Evolutionary conservation across 2,113 vertebrate species (phyloP).

Genomic region (Perccottus glenii): DNA sequence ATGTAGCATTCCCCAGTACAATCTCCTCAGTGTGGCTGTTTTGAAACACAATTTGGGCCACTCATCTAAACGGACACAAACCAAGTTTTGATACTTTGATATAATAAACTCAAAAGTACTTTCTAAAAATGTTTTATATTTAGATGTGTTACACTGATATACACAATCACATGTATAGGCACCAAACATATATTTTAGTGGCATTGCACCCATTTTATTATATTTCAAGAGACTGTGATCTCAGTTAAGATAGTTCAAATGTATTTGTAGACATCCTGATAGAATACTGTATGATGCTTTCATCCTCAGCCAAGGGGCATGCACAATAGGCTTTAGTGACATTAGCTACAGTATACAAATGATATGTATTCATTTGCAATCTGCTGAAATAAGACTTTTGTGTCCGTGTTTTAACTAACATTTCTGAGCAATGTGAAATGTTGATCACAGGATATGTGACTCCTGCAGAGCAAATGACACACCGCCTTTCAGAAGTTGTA

Average conservation of each 20-base stretch:
- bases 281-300: background rate
- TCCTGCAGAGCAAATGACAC: slow-evolving; percentile 21
- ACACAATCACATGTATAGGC: background rate
- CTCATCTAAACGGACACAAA: too few species aligned
- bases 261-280: slow-evolving; percentile 10
- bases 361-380: slow-evolving; percentile 2
- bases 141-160: too few species aligned
- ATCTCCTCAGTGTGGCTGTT: too few species aligned
- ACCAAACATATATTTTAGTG: slow-evolving; percentile 21
- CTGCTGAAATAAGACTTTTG: slow-evolving; percentile 4
- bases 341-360: background rate
- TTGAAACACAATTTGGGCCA: too few species aligned
- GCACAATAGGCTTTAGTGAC: too few species aligned
- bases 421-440: slow-evolving; percentile 29
- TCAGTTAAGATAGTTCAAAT: slow-evolving; percentile 31
- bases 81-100: too few species aligned
- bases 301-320: background rate
- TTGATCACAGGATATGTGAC: slow-evolving; percentile 25
- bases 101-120: too few species aligned
- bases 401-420: slow-evolving; percentile 39
- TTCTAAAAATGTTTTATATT: too few species aligned
- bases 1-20: too few species aligned
- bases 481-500: slow-evolving; percentile 43
- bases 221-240: slow-evolving; percentile 22
- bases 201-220: slow-evolving; percentile 13